A percentile compares a stretch with the other conserved stretches of the same genome.
These are phyloP conservation scores for Coremacera marginata DNA, from an alignment of 2,888 invertebrate species.

Conservation along the genomic window DNA sequence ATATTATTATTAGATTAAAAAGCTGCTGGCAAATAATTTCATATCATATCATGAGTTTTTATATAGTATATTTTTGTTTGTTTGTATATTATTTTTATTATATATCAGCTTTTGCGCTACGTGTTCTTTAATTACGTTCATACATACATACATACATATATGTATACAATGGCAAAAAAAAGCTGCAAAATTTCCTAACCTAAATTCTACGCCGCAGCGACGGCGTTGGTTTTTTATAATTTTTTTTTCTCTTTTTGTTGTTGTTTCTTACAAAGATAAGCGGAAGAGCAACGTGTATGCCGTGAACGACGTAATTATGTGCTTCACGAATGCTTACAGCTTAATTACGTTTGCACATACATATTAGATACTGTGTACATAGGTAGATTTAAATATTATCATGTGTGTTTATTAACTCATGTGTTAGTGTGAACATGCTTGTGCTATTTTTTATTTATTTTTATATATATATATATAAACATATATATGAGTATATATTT, in stretches of 20 bases:
- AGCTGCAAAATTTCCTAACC: conserved; percentile 24
- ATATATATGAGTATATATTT: conserved; percentile 23
- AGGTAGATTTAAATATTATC: not conserved
- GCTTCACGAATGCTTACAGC: conserved; percentile 28
- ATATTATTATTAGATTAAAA: no score
- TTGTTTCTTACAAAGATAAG: conserved; percentile 11
- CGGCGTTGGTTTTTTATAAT: not conserved
- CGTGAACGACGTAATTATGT: conserved; percentile 19
- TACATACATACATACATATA: no score
- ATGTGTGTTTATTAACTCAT: not conserved
- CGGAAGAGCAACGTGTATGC: conserved; percentile 23
- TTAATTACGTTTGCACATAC: conserved; percentile 19
- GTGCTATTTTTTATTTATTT: not conserved
- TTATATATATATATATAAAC: not conserved
- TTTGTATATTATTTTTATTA: no score
- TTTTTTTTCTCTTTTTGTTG: not conserved
- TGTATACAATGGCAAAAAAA: not conserved
- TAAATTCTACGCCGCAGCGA: conserved; percentile 22
- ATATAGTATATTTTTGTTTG: no score
- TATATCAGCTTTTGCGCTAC: no score
- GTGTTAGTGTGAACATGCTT: not conserved
- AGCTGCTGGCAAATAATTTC: no score
- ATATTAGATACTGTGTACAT: not conserved
- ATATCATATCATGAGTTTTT: no score
- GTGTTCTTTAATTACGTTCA: no score